Evolutionary conservation across 2,113 vertebrate genomes (phyloP), one percentile per base, ranked within the genome.

Genomic region (Lasiurus cinereus): DNA sequence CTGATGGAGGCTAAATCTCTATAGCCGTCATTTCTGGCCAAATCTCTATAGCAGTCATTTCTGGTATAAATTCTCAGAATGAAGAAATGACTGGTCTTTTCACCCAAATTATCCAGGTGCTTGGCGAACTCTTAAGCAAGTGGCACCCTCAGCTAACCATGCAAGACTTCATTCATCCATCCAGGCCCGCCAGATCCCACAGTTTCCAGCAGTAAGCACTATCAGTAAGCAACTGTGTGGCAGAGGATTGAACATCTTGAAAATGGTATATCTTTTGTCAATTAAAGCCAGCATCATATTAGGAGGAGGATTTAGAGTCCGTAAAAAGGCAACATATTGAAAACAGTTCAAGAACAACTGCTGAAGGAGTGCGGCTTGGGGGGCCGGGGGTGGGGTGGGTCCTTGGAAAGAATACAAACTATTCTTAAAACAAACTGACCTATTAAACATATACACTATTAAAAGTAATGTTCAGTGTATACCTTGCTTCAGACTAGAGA

Each of bases 251-350:
- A 77, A 36, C 48, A 27, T 83, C 73, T 88, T 84, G 54, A 67
- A 91, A 91, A 83, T 46, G n/a, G 39, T 31, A 64, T n/a, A 64
- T n/a, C 66, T 91, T 77, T 36, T n/a, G 18, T 93, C 27, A 77
- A 10, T 80, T 83, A 87, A 94, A 89, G 59, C 27, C 69, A 91
- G 46, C 14, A 62, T 91, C 43, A 18, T 72, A 73, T 62, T 89
- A 72, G 93, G 36, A 70, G 52, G 73, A 59, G 9, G 18, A 91
- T 43, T 91, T 83, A 59, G 22, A 33, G 36, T 22, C 24, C 76
- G 16, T 18, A 76, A 76, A 79, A 86, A 39, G 48, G 46, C 22
- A 94, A 74, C 3, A 36, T 73, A 84, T 6, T 50, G 19, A 74
- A 88, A 86, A 72, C 1, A 90, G 52, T 36, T 94, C 33, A 78